Conservation (phyloP, 2,797 vertebrate genomes). For the Poecilia picta region DNA sequence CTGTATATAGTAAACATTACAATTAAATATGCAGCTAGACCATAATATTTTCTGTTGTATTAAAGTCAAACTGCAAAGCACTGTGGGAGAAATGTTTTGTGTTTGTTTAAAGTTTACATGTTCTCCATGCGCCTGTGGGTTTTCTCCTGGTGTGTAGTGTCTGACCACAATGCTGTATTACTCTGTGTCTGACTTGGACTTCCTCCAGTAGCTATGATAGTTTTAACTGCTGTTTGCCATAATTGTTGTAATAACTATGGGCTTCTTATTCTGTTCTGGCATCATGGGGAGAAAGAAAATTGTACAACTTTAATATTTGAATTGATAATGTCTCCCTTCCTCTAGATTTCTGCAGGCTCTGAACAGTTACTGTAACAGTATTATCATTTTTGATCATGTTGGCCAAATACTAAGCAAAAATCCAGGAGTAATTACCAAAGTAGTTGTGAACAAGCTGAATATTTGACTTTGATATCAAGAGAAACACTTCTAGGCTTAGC, state of each 20-base stretch:
- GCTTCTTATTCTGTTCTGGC: background rate
- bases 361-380: background rate
- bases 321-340: background rate
- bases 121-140: background rate
- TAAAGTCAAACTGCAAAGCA: background rate
- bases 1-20: background rate
- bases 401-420: background rate
- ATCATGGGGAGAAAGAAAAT: background rate
- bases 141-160: background rate
- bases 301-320: background rate
- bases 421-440: background rate
- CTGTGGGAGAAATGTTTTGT: background rate
- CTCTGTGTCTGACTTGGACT: background rate
- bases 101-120: constrained; percentile 8
- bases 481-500: background rate
- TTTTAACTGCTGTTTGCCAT: constrained; percentile 5
- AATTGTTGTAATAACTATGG: background rate
- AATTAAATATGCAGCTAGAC: background rate
- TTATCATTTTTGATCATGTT: background rate
- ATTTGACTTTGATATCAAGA: background rate
- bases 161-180: constrained; percentile 1
- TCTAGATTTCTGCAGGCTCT: background rate
- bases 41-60: background rate
- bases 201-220: background rate
- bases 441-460: background rate